Evolutionary conservation across 2,113 vertebrate species (phyloP).

Genomic region (Scomber scombrus): DNA sequence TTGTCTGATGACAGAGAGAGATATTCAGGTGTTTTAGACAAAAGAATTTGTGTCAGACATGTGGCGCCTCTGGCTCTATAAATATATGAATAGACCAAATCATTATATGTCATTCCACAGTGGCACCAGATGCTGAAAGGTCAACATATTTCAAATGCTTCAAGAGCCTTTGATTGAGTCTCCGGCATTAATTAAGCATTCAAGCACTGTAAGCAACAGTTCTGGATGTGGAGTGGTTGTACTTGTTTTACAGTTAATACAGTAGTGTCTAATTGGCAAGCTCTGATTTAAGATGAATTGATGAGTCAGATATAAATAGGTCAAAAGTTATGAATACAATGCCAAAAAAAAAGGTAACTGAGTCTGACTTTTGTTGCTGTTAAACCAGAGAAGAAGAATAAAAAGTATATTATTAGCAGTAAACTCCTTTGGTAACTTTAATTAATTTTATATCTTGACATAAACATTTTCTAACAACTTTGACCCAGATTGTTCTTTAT

Average conservation of each 20-base stretch:
- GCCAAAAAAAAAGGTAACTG: neutral
- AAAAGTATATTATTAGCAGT: too few species aligned
- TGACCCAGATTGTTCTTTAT: neutral
- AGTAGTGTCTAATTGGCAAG: constrained; percentile 1
- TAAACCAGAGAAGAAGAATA: neutral
- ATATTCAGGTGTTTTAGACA: constrained; percentile 20
- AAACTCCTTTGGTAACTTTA: neutral
- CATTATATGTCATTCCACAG: neutral
- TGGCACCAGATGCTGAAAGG: neutral
- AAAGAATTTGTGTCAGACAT: constrained; percentile 4
- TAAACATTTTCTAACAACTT: neutral
- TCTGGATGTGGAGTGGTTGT: constrained; percentile 33
- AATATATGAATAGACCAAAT: constrained; percentile 1
- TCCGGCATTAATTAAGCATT: neutral
- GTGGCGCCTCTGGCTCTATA: neutral
- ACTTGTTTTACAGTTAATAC: constrained; percentile 38
- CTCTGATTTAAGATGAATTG: constrained; percentile 12
- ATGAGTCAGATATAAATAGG: constrained; percentile 40
- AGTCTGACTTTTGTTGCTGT: neutral
- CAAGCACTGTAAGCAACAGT: neutral
- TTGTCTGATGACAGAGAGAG: constrained; percentile 27
- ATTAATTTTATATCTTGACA: neutral
- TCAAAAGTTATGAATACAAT: neutral
- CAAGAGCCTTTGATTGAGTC: neutral
- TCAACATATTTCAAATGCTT: constrained; percentile 28